phyloP scores from a whole-genome alignment of 2,113 vertebrate genomes.

The Pterocles gutturalis region DNA sequence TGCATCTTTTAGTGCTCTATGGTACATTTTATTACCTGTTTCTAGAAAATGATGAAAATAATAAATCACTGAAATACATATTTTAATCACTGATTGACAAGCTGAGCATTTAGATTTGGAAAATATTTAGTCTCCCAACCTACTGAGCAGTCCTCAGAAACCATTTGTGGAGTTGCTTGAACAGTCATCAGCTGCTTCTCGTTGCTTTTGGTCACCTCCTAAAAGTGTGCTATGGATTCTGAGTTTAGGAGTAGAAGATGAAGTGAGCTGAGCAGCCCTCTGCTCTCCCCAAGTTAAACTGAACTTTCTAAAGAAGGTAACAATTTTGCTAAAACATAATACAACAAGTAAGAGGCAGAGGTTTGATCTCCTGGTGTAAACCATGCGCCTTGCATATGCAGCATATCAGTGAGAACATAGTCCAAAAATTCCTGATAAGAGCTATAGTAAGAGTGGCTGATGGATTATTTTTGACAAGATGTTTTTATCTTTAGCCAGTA shows the following conservation, averaged over 20 bases:
- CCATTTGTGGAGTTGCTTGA: not conserved
- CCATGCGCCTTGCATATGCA: not conserved
- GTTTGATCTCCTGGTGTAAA: not conserved
- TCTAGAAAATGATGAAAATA: not conserved
- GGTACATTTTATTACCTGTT: not conserved
- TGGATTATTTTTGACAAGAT: not conserved
- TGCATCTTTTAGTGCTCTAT: not conserved
- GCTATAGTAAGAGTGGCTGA: not conserved
- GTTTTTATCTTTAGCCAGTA: conserved; percentile 32
- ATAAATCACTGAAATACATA: not conserved
- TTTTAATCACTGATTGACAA: not conserved
- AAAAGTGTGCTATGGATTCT: not conserved
- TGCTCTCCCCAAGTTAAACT: not conserved
- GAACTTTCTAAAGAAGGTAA: conserved; percentile 8
- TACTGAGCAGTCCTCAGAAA: not conserved
- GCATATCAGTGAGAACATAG: not conserved
- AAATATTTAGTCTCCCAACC: not conserved
- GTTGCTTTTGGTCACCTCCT: not conserved
- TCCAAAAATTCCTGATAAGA: not conserved
- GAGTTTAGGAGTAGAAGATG: not conserved
- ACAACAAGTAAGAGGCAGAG: not conserved
- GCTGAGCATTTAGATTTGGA: not conserved
- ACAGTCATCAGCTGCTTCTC: not conserved
- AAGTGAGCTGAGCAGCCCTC: not conserved
- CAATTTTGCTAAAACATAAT: not conserved